Evolutionary conservation across 2,113 vertebrate species (phyloP), one percentile per base, ranked within the genome.

Genomic region (Rhipidura dahli): DNA sequence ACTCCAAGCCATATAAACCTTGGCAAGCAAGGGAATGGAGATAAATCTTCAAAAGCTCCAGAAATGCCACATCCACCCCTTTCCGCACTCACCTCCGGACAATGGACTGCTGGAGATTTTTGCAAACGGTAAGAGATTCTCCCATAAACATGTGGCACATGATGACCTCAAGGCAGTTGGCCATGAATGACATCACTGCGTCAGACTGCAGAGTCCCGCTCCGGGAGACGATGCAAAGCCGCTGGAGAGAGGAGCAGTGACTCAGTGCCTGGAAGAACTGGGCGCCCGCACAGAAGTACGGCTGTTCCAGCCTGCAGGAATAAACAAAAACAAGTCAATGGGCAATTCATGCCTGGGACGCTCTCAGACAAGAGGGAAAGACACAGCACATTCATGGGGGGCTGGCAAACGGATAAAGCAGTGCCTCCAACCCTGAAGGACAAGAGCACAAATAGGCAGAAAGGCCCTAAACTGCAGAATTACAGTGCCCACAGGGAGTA

Each of bases 61-160:
- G 87, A 80, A 83, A 87, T 28, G 81, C 92, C 86, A 65, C 86
- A 59, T 27, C 79, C 22, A 33, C 13, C 45, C 86, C 37, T 50
- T 83, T 44, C 51, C 4, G 3, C 83, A 97, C 98, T 97, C 87
- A 99, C 99, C 99, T 98, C 82, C 98, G 98, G 76, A 98, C 97
- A 60, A 99, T 97, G 16, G 97, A 93, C 85, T 99, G 99, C 98
- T 99, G 98, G 77, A 99, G 98, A 21, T 95, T 99, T 95, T 96
- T 99, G 97, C 99, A 99, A 51, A 98, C 97, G 45, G 98, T 98
- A 5, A 99, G 97, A 31, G 99, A 99, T 69, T 99, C 99, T 13
- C 99, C 98, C 59, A 98, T 98, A 93, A 99, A 99, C 98, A 99
- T 98, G 98, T 99, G 99, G 94, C 99, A 99, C 98, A 99, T 98